Evolutionary conservation across 1,140 invertebrate species (phyloP), one percentile per base, ranked within the genome.

Genomic region (Mesaphorura yosii): DNA sequence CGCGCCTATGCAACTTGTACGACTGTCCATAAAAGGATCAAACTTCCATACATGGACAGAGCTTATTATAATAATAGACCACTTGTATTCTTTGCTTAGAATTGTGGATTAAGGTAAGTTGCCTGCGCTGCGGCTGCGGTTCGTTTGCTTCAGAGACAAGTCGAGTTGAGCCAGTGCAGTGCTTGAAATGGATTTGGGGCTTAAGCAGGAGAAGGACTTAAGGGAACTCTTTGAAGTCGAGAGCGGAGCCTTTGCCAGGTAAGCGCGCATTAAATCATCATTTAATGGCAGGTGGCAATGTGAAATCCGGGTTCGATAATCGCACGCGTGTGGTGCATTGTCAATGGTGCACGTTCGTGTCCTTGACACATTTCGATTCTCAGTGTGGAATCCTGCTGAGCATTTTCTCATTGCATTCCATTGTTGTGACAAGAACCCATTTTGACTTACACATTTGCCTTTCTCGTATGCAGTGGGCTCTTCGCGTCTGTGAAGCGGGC

Each of bases 401-500:
- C 12, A 12, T 26, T 48, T 48, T 31, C 5, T 20, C n/a, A 42
- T 7, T 19, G 23, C n/a, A 42, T 42, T 6, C n/a, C n/a, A n/a
- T n/a, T n/a, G n/a, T n/a, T n/a, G n/a, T n/a, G n/a, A n/a, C n/a
- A n/a, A n/a, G n/a, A n/a, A n/a, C n/a, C n/a, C n/a, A n/a, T n/a
- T n/a, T n/a, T n/a, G n/a, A n/a, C n/a, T n/a, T 39, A 56, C 15
- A 42, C 44, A n/a, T n/a, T n/a, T n/a, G n/a, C n/a, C n/a, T 55
- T 60, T 48, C 53, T 69, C 14, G 57, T 48, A 50, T 68, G 6
- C 69, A 85, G 83, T 65, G 84, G 84, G 37, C 78, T 84, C 64
- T 87, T 85, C 73, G 83, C 84, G 12, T 76, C 76, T 52, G 84
- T 87, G n/a, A 75, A 78, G 58, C 73, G 78, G 58, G 83, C 80